These are phyloP conservation scores for Guaruba guarouba DNA, from an alignment of 2,113 vertebrate species.

Conservation along the genomic window DNA sequence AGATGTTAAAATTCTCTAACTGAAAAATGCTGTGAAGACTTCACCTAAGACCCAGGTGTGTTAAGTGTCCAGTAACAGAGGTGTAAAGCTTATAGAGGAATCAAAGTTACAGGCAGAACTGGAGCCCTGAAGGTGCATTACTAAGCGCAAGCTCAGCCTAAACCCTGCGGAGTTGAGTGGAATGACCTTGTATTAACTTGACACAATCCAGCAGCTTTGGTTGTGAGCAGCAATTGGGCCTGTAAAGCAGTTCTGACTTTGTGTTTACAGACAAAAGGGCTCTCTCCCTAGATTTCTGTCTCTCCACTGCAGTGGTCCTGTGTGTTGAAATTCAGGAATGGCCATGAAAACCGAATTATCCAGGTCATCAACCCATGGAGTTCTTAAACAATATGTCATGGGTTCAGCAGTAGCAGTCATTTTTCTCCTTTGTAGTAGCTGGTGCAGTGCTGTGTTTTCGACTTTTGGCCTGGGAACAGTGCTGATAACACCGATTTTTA, in stretches of 20 bases:
- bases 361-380: not conserved
- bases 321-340: not conserved
- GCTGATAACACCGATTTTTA: too few relatives aligned
- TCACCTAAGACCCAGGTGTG: not conserved
- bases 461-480: too few relatives aligned
- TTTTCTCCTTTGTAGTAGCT: too few relatives aligned
- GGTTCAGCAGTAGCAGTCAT: too few relatives aligned
- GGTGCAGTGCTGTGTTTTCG: too few relatives aligned
- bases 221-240: not conserved
- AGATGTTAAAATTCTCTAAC: not conserved
- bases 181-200: not conserved
- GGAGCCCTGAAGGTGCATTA: not conserved
- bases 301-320: not conserved
- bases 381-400: not conserved
- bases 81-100: not conserved
- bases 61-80: not conserved
- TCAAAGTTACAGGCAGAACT: not conserved
- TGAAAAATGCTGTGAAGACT: not conserved
- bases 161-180: not conserved
- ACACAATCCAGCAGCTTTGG: not conserved
- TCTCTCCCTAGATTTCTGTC: not conserved
- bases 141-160: not conserved
- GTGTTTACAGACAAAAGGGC: not conserved
- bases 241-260: not conserved
- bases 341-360: not conserved